These are phyloP conservation scores for Drosophila teissieri DNA, from an alignment of 1,140 invertebrate species.

Conservation along the genomic window DNA sequence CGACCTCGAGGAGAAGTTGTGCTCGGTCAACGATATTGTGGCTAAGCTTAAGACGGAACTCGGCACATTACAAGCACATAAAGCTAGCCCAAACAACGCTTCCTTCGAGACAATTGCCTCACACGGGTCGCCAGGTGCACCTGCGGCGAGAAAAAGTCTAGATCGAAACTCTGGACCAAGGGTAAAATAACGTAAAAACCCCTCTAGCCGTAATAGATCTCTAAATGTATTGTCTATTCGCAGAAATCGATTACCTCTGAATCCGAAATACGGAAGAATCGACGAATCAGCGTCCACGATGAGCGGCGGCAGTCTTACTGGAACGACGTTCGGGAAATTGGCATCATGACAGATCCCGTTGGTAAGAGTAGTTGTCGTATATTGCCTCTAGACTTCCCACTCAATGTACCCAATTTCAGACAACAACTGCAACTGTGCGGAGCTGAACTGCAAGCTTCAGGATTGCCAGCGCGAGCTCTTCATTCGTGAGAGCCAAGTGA, in stretches of 20 bases:
- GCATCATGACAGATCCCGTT: conserved; percentile 63
- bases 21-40: conserved; percentile 44
- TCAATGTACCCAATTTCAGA: conserved; percentile 13
- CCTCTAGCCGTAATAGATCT: neutral
- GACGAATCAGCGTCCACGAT: conserved; percentile 57
- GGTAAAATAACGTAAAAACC: conserved; percentile 14
- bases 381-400: too few relatives aligned
- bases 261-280: conserved; percentile 47
- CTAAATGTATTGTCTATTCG: neutral
- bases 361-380: conserved; percentile 29
- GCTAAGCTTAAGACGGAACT: conserved; percentile 47
- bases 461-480: conserved; percentile 58
- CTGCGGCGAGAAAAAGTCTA: conserved; percentile 43
- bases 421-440: conserved; percentile 54
- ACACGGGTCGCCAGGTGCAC: conserved; percentile 3
- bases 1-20: conserved; percentile 59
- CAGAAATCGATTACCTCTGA: conserved; percentile 55
- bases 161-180: conserved; percentile 41
- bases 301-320: conserved; percentile 66
- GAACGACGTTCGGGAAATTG: conserved; percentile 54
- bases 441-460: conserved; percentile 49
- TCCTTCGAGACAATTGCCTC: conserved; percentile 61
- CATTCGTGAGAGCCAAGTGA: conserved; percentile 61
- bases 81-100: conserved; percentile 27
- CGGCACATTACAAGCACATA: conserved; percentile 1